phyloP scores from a whole-genome alignment of 2,888 invertebrate genomes.

The Galeruca laticollis region DNA sequence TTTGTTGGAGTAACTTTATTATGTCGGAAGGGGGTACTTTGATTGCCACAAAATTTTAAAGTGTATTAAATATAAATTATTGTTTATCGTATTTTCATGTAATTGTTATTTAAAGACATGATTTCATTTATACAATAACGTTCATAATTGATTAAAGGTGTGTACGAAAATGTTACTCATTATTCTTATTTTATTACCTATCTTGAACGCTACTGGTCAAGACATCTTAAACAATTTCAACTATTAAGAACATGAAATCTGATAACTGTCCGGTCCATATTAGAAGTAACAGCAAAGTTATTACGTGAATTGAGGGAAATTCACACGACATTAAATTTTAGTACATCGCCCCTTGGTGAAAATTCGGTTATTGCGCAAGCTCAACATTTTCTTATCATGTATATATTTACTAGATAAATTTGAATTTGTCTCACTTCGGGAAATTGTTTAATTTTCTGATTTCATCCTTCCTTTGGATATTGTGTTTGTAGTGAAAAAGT shows the following conservation, averaged over 20 bases:
- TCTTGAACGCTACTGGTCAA: not conserved
- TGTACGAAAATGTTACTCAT: too few relatives aligned
- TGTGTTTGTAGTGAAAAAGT: not conserved
- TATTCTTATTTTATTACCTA: not conserved
- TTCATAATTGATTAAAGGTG: too few relatives aligned
- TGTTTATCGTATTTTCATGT: too few relatives aligned
- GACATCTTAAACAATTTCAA: not conserved
- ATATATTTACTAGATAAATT: conserved; percentile 29
- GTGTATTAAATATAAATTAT: too few relatives aligned
- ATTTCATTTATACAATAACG: too few relatives aligned
- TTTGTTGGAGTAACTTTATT: too few relatives aligned
- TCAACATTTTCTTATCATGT: conserved; percentile 1
- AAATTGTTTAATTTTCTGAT: conserved; percentile 4
- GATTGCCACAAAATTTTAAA: too few relatives aligned
- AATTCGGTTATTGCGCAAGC: conserved; percentile 22
- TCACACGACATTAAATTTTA: conserved; percentile 31
- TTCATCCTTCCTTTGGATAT: not conserved
- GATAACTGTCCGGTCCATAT: conserved; percentile 26
- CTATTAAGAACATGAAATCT: conserved; percentile 17
- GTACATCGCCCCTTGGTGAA: conserved; percentile 10
- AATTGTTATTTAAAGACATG: too few relatives aligned
- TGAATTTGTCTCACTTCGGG: conserved; percentile 22
- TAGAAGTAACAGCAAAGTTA: conserved; percentile 12
- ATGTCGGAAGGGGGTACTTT: too few relatives aligned
- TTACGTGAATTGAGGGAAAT: conserved; percentile 14